Conservation (phyloP, 2,888 invertebrate genomes). For the Aphodius sticticus region DNA sequence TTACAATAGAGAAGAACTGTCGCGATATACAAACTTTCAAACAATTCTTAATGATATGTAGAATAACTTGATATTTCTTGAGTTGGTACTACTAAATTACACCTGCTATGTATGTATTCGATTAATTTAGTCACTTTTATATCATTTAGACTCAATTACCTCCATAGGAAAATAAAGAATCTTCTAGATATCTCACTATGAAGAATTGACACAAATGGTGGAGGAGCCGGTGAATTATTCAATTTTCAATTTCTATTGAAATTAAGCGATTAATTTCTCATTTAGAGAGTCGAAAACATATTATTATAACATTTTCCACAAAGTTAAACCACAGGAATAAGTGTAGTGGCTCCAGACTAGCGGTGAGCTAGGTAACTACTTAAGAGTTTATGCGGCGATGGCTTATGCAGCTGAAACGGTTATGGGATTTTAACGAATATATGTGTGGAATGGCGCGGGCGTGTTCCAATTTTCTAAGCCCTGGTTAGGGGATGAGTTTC, state of each 20-base stretch:
- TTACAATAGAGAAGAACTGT: background rate
- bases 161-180: too few relatives aligned
- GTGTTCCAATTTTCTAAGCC: background rate
- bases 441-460: background rate
- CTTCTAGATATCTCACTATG: too few relatives aligned
- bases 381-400: constrained; percentile 12
- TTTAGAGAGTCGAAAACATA: too few relatives aligned
- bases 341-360: background rate
- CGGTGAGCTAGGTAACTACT: constrained; percentile 13
- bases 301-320: background rate
- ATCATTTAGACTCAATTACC: too few relatives aligned
- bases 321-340: background rate
- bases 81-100: too few relatives aligned
- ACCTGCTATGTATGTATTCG: too few relatives aligned
- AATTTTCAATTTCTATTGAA: too few relatives aligned
- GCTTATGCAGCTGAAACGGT: constrained; percentile 22
- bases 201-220: too few relatives aligned
- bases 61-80: background rate
- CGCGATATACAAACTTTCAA: background rate
- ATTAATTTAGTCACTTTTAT: too few relatives aligned
- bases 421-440: constrained; percentile 25
- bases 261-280: too few relatives aligned
- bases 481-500: background rate
- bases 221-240: too few relatives aligned
- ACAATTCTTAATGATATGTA: background rate